Evolutionary conservation across 2,113 vertebrate genomes (phyloP).

Genomic region (Aphelocoma coerulescens): DNA sequence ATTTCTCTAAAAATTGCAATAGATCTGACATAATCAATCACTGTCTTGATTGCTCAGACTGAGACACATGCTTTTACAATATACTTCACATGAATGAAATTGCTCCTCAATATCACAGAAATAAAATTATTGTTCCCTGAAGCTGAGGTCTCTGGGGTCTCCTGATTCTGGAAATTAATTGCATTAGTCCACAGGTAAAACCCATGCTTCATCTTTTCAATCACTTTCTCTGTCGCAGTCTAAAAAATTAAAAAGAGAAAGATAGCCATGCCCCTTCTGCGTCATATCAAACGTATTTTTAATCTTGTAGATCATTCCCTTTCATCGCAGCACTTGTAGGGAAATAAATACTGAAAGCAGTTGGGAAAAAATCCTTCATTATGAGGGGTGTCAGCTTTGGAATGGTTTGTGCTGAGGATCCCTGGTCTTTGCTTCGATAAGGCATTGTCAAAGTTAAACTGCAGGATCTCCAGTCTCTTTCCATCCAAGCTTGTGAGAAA

Average conservation of each 20-base stretch:
- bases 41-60: neutral
- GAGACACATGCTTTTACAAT: neutral
- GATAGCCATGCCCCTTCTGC: neutral
- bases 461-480: neutral
- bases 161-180: neutral
- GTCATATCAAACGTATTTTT: neutral
- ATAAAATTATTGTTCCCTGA: neutral
- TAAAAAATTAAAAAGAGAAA: neutral
- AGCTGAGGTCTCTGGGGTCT: neutral
- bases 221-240: accelerated
- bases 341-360: neutral
- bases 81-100: neutral
- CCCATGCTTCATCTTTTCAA: neutral
- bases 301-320: neutral
- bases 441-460: neutral
- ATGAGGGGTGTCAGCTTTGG: neutral
- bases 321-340: neutral
- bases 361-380: neutral
- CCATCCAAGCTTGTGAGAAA: too few relatives aligned
- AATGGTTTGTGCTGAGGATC: neutral
- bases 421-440: neutral
- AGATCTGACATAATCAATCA: neutral
- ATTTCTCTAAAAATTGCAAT: neutral
- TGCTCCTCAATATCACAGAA: neutral
- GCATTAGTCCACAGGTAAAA: neutral